Evolutionary conservation across 2,113 vertebrate species (phyloP), one percentile per base, ranked within the genome.

Genomic region (Colaptes auratus): DNA sequence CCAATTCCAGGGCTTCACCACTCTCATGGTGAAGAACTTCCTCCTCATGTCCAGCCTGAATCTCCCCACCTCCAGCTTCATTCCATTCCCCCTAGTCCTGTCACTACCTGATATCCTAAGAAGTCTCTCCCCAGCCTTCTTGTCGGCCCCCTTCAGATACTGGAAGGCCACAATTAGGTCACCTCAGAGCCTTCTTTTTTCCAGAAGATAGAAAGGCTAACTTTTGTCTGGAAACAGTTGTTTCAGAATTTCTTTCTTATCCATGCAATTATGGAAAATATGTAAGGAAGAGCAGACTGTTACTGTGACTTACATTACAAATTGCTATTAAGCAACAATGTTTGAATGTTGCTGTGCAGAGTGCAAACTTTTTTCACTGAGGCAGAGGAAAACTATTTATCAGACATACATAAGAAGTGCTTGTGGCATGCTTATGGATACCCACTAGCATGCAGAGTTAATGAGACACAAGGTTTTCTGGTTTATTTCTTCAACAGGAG

Each of bases 201-300:
- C 39, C 39, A 39, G 39, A 39, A 39, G 39, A 30, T 11, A 71
- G 80, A 69, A 88, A 83, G 36, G 9, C 53, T 78, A 61, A 2
- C 56, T 94, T 90, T 71, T 60, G 59, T 67, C 76, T 92, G 19
- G 23, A 90, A 93, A 83, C 39, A 78, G 61, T 8, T 42, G 44
- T 88, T 92, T 75, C 80, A 83, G 50, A 86, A 92, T 86, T 75
- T 90, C 44, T 88, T 93, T 59, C 67, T 89, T 67, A 71, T 71
- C 86, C 72, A 64, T 0, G 0, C n/a, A 79, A 5, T 85, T 75
- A 90, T 10, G 42, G 92, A 88, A 95, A 91, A 82, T 65, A 96
- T 67, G 85, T 69, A 75, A 55, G 61, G 87, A 91, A 8, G 66
- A 89, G 33, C 17, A 66, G 20, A 10, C 59, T 77, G 27, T 86